Evolutionary conservation across 2,113 vertebrate species (phyloP).

Genomic region (Nothobranchius kuhntae): DNA sequence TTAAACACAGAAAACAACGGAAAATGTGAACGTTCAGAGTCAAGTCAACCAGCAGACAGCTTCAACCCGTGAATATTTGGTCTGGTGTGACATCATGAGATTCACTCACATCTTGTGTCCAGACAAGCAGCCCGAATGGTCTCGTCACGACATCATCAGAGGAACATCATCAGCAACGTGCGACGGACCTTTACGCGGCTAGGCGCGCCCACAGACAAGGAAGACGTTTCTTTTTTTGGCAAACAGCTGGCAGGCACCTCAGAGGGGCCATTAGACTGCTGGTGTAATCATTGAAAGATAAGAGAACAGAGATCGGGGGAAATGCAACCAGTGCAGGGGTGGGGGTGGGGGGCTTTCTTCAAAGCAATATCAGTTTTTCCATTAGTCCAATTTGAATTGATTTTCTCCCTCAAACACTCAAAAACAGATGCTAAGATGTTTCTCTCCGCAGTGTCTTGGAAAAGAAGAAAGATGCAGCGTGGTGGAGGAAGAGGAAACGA

Average conservation of each 20-base stretch:
- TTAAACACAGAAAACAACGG: background rate
- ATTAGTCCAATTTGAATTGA: conserved; percentile 80
- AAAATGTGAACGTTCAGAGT: background rate
- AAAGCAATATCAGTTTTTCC: conserved; percentile 82
- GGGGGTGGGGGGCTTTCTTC: conserved; percentile 57
- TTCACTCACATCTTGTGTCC: conserved; percentile 61
- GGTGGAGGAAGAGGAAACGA: conserved; percentile 12
- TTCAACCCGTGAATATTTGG: background rate
- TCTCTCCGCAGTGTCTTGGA: conserved; percentile 63
- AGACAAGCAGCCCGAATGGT: conserved; percentile 58
- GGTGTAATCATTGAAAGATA: conserved; percentile 82
- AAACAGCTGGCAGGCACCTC: conserved; percentile 79
- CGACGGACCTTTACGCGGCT: conserved; percentile 54
- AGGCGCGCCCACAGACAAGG: conserved; percentile 68
- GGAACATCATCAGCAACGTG: conserved; percentile 60
- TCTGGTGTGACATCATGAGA: conserved; percentile 56
- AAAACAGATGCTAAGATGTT: conserved; percentile 75
- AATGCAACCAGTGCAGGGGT: conserved; percentile 68
- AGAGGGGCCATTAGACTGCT: conserved; percentile 78
- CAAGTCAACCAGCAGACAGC: too few relatives aligned
- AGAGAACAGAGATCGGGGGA: conserved; percentile 69
- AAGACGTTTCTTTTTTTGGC: conserved; percentile 63
- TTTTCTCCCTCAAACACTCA: conserved; percentile 60
- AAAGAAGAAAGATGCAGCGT: conserved; percentile 41
- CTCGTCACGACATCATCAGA: conserved; percentile 64